A percentile compares a stretch with the other conserved stretches of the same genome.
These are phyloP conservation scores for Orcinus orca DNA, from an alignment of 2,113 vertebrate species.

Conservation along the genomic window DNA sequence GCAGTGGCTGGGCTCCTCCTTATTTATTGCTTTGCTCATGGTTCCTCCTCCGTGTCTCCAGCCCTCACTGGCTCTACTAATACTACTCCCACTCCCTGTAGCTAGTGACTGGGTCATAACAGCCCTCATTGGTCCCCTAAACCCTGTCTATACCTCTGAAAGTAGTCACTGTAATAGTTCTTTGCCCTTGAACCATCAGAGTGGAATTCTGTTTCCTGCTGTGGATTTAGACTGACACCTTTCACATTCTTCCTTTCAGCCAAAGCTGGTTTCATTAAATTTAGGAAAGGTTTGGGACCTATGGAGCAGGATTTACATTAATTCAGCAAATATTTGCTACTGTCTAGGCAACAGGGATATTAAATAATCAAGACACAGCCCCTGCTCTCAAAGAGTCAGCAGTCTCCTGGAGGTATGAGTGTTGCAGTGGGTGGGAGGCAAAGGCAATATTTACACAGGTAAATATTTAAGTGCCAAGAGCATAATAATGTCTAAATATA, in stretches of 20 bases:
- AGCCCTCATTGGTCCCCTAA: neutral
- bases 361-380: neutral
- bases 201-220: neutral
- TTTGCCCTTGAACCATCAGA: neutral
- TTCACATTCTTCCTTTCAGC: constrained; percentile 5
- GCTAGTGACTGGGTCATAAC: neutral
- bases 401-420: neutral
- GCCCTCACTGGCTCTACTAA: neutral
- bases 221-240: neutral
- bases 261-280: neutral
- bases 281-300: neutral
- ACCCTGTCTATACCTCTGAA: neutral
- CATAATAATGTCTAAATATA: neutral
- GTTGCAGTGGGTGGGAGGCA: neutral
- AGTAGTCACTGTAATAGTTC: neutral
- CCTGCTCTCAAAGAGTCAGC: neutral
- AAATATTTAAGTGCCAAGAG: neutral
- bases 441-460: neutral
- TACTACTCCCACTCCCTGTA: neutral
- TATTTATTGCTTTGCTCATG: neutral
- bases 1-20: neutral
- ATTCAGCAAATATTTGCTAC: neutral
- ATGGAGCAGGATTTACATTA: neutral
- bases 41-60: neutral
- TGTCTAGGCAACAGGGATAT: neutral